Base-by-base conservation (phyloP, 2,797 vertebrate species). In the Fistularia tabacaria region DNA sequence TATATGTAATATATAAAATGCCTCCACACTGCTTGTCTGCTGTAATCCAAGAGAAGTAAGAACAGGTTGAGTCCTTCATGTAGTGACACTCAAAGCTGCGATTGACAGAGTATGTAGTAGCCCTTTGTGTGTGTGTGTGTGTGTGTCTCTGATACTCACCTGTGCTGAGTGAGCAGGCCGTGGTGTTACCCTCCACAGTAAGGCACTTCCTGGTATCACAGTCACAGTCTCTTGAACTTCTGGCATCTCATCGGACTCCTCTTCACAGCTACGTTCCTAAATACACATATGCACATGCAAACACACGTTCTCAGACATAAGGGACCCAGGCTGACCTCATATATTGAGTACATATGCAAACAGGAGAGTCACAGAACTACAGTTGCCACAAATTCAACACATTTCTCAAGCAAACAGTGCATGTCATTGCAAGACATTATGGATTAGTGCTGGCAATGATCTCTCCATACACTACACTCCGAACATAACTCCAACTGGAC, bases 181-280 rank as follows among this genome's bases (percentile, higher is more conserved):
- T 3, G 90, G 89, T 7, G 86, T 87, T 86, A 98, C 91, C 82
- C 93, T 96, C 97, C 97, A 99, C 59, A 99, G 89, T 56, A 99
- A 92, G 86, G 92, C 93, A 86, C 97, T 99, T 87, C 96, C 97
- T 44, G 95, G 93, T 75, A 99, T 89, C 82, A 96, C 93, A 78
- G 92, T 91, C 60, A 99, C 94, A 0, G 95, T 97, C 66, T 99
- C 96, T 66, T 95, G 94, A 61, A 89, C 66, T 25, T 93, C 93
- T 11, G 90, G 90, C 83, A 95, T 91, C 38, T 95, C 91, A 14
- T 97, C 95, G 0, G 84, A 87, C 46, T 91, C 92, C 0, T 86
- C 64, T 64, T 82, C 84, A 66, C 81, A 74, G 51, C 83, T 82
- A 39, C 69, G 70, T 58, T 86, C 90, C 90, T 92, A 74, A 62